phyloP scores from a whole-genome alignment of 2,113 vertebrate species.

The Grammomys surdaster region DNA sequence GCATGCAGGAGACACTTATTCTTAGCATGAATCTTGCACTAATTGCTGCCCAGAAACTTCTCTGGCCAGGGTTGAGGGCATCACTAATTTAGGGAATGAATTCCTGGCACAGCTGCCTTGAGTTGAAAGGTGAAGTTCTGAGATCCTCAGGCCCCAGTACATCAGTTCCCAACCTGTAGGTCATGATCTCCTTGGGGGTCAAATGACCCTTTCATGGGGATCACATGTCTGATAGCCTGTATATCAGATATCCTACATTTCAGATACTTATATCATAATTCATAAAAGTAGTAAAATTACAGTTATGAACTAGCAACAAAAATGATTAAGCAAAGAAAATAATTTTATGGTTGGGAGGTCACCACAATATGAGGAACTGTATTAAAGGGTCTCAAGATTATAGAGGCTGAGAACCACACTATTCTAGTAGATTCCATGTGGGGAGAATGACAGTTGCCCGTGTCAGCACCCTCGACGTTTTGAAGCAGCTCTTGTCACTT shows the following conservation, averaged over 20 bases:
- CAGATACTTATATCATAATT: not conserved
- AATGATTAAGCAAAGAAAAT: not conserved
- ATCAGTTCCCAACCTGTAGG: not conserved
- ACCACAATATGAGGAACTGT: not conserved
- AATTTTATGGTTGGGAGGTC: not conserved
- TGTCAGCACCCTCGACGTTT: not conserved
- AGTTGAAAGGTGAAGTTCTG: not conserved
- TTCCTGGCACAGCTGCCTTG: not conserved
- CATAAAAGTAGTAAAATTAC: not conserved
- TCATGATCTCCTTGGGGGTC: not conserved
- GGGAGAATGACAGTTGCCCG: not conserved
- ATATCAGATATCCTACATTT: not conserved
- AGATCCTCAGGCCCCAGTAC: not conserved
- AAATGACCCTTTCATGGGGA: not conserved
- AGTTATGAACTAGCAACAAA: not conserved
- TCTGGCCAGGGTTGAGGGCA: not conserved
- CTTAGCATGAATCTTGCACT: too few species aligned
- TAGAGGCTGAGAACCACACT: not conserved
- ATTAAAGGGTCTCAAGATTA: not conserved
- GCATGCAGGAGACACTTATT: not conserved
- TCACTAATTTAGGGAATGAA: not conserved
- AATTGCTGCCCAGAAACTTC: not conserved
- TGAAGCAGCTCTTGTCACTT: not conserved
- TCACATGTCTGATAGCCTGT: not conserved
- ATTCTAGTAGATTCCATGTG: not conserved